Evolutionary conservation across 2,888 invertebrate species (phyloP).

Genomic region (Cinara cedri): DNA sequence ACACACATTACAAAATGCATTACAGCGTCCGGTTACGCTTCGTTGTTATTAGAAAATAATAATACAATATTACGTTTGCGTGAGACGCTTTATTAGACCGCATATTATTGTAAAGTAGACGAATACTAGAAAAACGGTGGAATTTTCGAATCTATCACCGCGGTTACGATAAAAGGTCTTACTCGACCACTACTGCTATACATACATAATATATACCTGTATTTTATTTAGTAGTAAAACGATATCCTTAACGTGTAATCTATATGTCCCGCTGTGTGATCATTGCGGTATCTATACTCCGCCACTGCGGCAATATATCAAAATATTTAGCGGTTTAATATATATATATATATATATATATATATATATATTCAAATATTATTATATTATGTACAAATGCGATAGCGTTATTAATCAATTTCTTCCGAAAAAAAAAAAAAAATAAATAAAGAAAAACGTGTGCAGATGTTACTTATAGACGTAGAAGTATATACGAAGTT

Average conservation of each 20-base stretch:
- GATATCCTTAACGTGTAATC: slow-evolving; percentile 51
- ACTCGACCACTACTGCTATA: neutral
- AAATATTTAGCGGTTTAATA: slow-evolving; percentile 34
- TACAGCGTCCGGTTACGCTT: too few relatives aligned
- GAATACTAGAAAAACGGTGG: neutral
- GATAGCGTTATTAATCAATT: slow-evolving; percentile 39
- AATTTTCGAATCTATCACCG: slow-evolving; percentile 26
- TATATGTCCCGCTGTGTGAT: slow-evolving; percentile 48
- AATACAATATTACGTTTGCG: neutral
- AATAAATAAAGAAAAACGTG: neutral
- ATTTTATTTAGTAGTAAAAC: too few relatives aligned
- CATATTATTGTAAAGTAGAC: neutral
- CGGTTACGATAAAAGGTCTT: neutral
- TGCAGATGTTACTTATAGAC: too few relatives aligned
- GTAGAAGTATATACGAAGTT: neutral
- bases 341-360: neutral
- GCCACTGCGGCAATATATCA: slow-evolving; percentile 26
- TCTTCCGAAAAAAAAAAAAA: neutral
- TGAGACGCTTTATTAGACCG: too few relatives aligned
- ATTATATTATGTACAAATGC: neutral
- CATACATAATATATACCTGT: neutral
- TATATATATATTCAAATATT: slow-evolving; percentile 6
- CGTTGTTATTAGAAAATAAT: neutral
- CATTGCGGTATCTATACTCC: slow-evolving; percentile 1
- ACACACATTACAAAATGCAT: too few relatives aligned